These are phyloP conservation scores for Globodera rostochiensis DNA, from an alignment of 1,140 invertebrate genomes.

Conservation along the genomic window DNA sequence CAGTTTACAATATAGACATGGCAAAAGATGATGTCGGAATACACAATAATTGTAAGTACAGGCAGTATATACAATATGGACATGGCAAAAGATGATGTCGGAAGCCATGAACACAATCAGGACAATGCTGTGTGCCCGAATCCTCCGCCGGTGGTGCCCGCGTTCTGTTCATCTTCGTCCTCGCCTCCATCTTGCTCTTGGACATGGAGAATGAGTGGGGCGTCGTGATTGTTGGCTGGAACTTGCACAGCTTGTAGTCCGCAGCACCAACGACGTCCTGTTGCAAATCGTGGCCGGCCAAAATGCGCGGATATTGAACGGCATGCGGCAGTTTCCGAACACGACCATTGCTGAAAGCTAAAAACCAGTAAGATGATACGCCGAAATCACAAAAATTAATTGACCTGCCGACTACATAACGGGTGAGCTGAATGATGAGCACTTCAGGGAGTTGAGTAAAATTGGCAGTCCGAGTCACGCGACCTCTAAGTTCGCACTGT, in stretches of 20 bases:
- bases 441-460: slow-evolving; percentile 50
- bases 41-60: no score
- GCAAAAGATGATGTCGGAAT: no score
- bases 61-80: no score
- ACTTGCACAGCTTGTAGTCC: slow-evolving; percentile 50
- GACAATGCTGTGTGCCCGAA: slow-evolving; percentile 43
- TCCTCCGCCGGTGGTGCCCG: slow-evolving; percentile 20
- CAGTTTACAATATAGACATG: no score
- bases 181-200: slow-evolving; percentile 29
- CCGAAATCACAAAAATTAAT: slow-evolving; percentile 1
- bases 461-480: slow-evolving; percentile 19
- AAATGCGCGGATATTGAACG: slow-evolving; percentile 50
- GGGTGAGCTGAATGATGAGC: slow-evolving; percentile 54
- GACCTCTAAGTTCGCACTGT: slow-evolving; percentile 40
- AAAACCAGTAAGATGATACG: not conserved
- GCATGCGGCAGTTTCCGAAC: slow-evolving; percentile 47
- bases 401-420: slow-evolving; percentile 55
- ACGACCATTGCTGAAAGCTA: slow-evolving; percentile 46
- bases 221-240: slow-evolving; percentile 32
- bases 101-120: not conserved
- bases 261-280: slow-evolving; percentile 21
- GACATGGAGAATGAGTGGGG: slow-evolving; percentile 46
- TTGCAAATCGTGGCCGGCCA: slow-evolving; percentile 25
- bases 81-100: no score
- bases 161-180: not conserved